Base-by-base conservation (phyloP, 2,888 invertebrate genomes). In the Pollenia angustigena region DNA sequence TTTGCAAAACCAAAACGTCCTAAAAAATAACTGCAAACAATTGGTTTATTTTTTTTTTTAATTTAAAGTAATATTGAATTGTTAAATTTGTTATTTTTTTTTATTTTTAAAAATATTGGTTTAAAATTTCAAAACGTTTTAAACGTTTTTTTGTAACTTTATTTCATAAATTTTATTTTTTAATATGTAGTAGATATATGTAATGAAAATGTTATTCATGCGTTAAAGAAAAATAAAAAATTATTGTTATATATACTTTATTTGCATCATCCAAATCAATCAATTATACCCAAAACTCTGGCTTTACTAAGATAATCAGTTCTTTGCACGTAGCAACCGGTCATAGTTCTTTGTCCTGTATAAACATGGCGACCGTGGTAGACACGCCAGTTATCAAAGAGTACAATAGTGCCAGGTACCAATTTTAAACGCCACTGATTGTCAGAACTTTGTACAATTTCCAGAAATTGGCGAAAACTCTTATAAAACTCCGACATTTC, bases 321-420 rank as follows among this genome's bases (percentile, higher is more conserved):
- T 66, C 96, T 94, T 8, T 95, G 94, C 46, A 97, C 94, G 92
- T 97, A 97, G 88, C 96, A 95, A 0, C 97, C 97, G 74, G 95
- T 94, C 90, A 97, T 94, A 23, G 94, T 93, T 56, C 97, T 94
- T 9, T 92, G 93, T 0, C 97, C 97, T 0, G 95, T 94, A 90
- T 96, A 97, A 0, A 94, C 94, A 1, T 95, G 94, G 68, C 97
- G 94, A 0, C 97, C 97, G 89, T 97, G 97, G 1, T 97, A 93
- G 1, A 97, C 94, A 76, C 97, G 94, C 95, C 96, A 97, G 93
- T 97, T 97, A 90, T 97, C 97, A 89, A 97, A 95, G 72, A 96
- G 95, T 87, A 97, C 93, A 11, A 97, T 95, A 14, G 94, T 94
- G 32, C 97, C 97, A 80, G 97, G 96, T 56, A 91, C 90, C 9